Base-by-base conservation (phyloP, 1,140 invertebrate genomes). In the Steinernema feltiae region DNA sequence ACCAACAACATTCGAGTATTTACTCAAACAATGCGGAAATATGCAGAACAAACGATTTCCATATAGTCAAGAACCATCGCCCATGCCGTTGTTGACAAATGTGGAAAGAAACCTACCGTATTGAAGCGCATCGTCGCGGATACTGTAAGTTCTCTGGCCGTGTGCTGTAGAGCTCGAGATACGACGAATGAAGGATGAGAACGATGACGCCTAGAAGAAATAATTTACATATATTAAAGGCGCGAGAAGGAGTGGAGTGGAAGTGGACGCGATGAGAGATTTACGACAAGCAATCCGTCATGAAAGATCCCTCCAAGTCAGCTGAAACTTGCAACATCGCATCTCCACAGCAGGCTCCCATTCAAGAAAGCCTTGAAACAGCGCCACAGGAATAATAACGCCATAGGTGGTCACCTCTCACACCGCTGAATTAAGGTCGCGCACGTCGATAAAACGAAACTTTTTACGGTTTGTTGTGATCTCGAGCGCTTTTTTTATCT, bases 141-240 rank as follows among this genome's bases (percentile, higher is more conserved):
- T 18, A 41, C 35, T 17, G 53, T 15, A 63, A 7, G 53, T 12
- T 15, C 24, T 27, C 7, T n/a, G 7, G 53, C 18, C 35, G n/a
- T n/a, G 41, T 46, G 41, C 41, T 46, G 7, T 63, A 15, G 24
- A 27, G 2, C 7, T 63, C 24, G 15, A 27, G 24, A 7, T n/a
- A 27, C 24, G 12, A 21, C 15, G 12, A 27, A 3, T 15, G 53
- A 63, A 27, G 7, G 53, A 63, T 3, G 15, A 27, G 53, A 63
- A n/a, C 7, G 3, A 63, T 3, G 24, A 27, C 3, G 53, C 24
- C 53, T 63, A 21, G 24, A 63, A 63, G 7, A 21, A 27, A 27
- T 63, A 63, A 63, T 63, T 63, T 63, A 63, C 53, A 63, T 63
- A 63, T n/a, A 63, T 63, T 63, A 63, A 21, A 63, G 7, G 35